These are phyloP conservation scores for Scomber japonicus DNA, from an alignment of 2,113 vertebrate species.

Conservation along the genomic window DNA sequence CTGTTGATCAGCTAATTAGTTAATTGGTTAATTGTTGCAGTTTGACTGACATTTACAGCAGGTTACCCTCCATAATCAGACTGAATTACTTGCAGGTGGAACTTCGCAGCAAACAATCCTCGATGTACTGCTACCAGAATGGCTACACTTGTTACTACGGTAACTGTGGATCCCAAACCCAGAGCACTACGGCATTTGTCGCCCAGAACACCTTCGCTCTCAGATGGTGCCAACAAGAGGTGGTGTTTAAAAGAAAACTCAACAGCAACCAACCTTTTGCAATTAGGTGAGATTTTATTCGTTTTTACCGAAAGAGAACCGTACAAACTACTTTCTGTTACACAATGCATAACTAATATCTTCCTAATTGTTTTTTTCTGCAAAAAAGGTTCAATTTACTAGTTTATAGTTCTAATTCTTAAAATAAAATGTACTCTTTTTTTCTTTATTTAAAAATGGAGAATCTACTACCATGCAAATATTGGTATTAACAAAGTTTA, in stretches of 20 bases:
- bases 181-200: fast-evolving
- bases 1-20: too few species aligned
- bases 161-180: constrained; percentile 36
- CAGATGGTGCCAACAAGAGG: constrained; percentile 54
- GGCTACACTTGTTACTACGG: not conserved
- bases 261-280: constrained; percentile 61
- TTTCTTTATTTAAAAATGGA: too few species aligned
- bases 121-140: not conserved
- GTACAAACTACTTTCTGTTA: too few species aligned
- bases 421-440: too few species aligned
- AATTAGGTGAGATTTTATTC: constrained; percentile 48
- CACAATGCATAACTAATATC: too few species aligned
- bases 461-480: too few species aligned
- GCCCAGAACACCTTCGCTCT: not conserved
- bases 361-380: not conserved
- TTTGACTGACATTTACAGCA: too few species aligned
- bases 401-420: too few species aligned
- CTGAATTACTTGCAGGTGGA: constrained; percentile 52
- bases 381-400: too few species aligned
- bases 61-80: too few species aligned
- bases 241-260: constrained; percentile 22
- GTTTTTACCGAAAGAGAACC: not conserved
- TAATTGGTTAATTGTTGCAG: too few species aligned
- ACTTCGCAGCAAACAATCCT: constrained; percentile 40
- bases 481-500: too few species aligned